Base-by-base conservation (phyloP, 1,140 invertebrate genomes). In the Venustaconcha ellipsiformis region DNA sequence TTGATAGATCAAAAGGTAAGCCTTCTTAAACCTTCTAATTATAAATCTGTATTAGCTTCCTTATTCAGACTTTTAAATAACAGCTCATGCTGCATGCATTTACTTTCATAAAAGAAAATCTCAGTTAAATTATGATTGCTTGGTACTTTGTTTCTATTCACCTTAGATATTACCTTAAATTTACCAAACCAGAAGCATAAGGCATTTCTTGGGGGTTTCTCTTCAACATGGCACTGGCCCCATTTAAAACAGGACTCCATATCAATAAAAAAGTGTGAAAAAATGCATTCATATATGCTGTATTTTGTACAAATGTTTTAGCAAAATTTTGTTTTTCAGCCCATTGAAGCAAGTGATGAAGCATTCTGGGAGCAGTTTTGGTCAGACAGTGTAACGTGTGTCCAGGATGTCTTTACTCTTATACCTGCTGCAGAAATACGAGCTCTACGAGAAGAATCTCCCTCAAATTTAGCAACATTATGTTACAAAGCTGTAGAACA, bases 281-380 rank as follows among this genome's bases (percentile, higher is more conserved):
- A n/a, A 65, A n/a, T 60, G 48, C 60, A 58, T 74, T 15, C 57
- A 62, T n/a, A 0, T 56, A 57, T 65, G 60, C 56, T 59, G 67
- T 62, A 68, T 23, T 76, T 57, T 80, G 55, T 59, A 14, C 55
- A 70, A 23, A 58, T 26, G 66, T 30, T 72, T 63, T 37, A 23
- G 17, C 55, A 26, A 5, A 55, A 30, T 62, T 66, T 23, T 77
- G 30, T 5, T 79, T 80, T 85, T 23, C 85, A 98, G 96, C 95
- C 95, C 56, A 95, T 98, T 72, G 96, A 97, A 89, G 93, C 95
- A 55, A 93, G 92, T 71, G 97, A 99, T 90, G 96, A 99, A 83
- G 92, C 92, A 76, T 99, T 99, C 89, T 99, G 98, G 98, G 96
- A 98, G 87, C 97, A 99, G 89, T 99, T 99, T 89, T 99, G 98